Base-by-base conservation (phyloP, 2,888 invertebrate species). In the Chalcosyrphus nemorum region DNA sequence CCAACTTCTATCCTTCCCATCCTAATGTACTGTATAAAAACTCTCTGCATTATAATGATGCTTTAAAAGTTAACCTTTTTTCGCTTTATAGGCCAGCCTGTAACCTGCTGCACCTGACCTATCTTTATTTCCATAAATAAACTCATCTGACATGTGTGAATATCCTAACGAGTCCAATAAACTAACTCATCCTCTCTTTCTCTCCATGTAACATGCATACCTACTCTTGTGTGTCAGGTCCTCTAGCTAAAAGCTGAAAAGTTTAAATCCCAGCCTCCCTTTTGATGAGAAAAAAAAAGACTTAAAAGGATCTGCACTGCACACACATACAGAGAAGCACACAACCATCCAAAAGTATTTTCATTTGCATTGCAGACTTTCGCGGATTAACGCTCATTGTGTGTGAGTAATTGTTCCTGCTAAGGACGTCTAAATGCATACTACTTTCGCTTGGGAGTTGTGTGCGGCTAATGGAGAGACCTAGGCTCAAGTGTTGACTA, bases 331-430 rank as follows among this genome's bases (percentile, higher is more conserved):
- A 13, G 15, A 75, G 13, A 27, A 13, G 57, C 24, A 57, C 4
- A 29, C 13, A 29, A 57, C 38, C 65, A 24, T 66, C 66, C 66
- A 68, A 63, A 63, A 47, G 72, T 43, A 78, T 72, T 77, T 72
- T 41, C 41, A 74, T 81, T 74, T 54, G 80, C 77, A 82, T 82
- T 68, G 72, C 56, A 82, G 78, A 61, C 78, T 74, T 78, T 82
- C 78, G 78, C 78, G 82, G 72, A 78, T 82, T 82, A 82, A 78
- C 82, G 72, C 78, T 63, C 72, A 47, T 82, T 82, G 68, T 78
- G 63, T 78, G 82, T 72, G 82, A 78, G 78, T 68, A 78, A 82
- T 82, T 82, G 82, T 68, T 74, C 72, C 66, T 72, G 54, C 63
- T 54, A 71, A 77, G 77, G 77, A 80, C 74, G 54, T 61, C 71